A percentile compares a stretch with the other conserved stretches of the same genome.
These are phyloP conservation scores for Lutjanus campechanus DNA, from an alignment of 2,797 vertebrate species.

Conservation along the genomic window DNA sequence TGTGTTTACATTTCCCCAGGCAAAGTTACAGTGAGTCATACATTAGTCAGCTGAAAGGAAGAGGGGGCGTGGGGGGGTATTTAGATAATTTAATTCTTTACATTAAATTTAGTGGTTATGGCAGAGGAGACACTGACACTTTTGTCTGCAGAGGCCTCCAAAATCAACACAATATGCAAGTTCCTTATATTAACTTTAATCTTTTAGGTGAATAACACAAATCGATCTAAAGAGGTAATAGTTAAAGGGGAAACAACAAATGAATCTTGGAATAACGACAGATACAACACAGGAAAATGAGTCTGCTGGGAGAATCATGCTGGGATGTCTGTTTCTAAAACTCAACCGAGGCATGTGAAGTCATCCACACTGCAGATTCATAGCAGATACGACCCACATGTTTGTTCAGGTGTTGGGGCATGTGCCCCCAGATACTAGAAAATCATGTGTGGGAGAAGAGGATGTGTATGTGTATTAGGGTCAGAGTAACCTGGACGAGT, in stretches of 20 bases:
- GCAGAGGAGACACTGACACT: no score
- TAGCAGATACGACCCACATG: slow-evolving; percentile 1
- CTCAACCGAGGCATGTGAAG: background rate
- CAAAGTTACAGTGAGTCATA: no score
- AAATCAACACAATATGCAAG: no score
- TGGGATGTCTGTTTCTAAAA: background rate
- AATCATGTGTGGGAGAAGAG: slow-evolving; percentile 1
- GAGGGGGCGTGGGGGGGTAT: no score
- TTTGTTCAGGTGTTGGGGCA: slow-evolving; percentile 53
- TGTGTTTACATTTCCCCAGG: no score
- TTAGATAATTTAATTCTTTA: no score
- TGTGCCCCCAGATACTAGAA: background rate
- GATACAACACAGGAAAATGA: background rate
- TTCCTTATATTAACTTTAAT: background rate
- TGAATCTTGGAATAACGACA: background rate
- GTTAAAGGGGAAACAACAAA: background rate
- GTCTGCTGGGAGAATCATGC: background rate
- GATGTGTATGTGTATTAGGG: slow-evolving; percentile 21
- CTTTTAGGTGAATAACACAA: background rate
- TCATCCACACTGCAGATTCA: slow-evolving; percentile 9
- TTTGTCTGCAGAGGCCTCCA: no score
- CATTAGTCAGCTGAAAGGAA: no score
- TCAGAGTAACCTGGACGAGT: slow-evolving; percentile 13
- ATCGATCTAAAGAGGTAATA: background rate
- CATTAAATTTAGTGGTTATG: no score